Evolutionary conservation across 2,888 invertebrate genomes (phyloP), one percentile per base, ranked within the genome.

Genomic region (Deilephila porcellus): DNA sequence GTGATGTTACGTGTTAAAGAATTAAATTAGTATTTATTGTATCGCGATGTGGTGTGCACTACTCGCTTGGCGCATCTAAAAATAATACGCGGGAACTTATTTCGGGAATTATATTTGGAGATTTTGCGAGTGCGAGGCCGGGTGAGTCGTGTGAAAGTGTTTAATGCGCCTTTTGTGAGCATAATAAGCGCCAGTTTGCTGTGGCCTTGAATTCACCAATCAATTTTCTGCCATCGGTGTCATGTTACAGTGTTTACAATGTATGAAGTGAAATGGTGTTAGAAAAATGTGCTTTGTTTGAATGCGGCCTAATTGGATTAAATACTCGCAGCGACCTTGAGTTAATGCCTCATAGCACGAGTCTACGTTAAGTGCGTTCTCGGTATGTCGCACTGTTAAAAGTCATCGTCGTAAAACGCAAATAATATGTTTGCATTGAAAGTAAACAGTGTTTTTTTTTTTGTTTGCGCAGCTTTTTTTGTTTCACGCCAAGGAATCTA

Each of bases 81-180:
- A 93, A 93, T 94, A 93, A 85, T 87, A 82, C 87, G 82, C 86
- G 81, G 84, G 79, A 84, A 83, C 86, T 86, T 93, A 93, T 93
- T 93, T 93, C 90, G 85, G 91, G 92, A 87, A 85, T 82, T 90
- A 87, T 88, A 93, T 91, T 93, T 91, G 88, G 91, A 90, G 89
- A 91, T 88, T 92, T 92, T 87, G 91, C 90, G 86, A 87, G 87
- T 86, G 88, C 81, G 86, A 87, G 87, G 81, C 86, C 83, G 84
- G 89, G 89, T 88, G 88, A 90, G 89, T 88, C 85, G 88, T 88
- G 90, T 88, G 92, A 91, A 92, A 93, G 91, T 92, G 88, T 80
- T 87, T 82, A 87, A 88, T 88, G 82, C 85, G 84, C 85, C 79
- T 84, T 83, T 80, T 76, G 80, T 79, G 81, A 79, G 79, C 67